Evolutionary conservation across 2,797 vertebrate genomes (phyloP), one percentile per base, ranked within the genome.

Genomic region (Artibeus lituratus): DNA sequence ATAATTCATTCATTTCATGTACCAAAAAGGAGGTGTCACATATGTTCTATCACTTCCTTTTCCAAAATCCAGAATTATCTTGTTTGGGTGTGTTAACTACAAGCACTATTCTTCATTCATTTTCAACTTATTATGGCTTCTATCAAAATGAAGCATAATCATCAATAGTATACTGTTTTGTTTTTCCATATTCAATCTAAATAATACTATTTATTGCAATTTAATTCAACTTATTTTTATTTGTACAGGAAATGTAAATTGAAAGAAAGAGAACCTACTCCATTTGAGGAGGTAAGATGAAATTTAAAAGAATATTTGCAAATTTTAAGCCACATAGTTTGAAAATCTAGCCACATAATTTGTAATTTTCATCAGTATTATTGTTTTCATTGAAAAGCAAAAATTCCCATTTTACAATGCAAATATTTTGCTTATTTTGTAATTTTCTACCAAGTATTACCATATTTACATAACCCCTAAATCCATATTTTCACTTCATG

Each of bases 251-350:
- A 88, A 97, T 92, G 76, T 84, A 96, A 95, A 78, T 26, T 44
- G 7, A 80, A 67, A 85, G 94, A 91, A 81, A 26, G 12, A 39
- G 86, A 94, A 89, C 47, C 22, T 89, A 49, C 39, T 87, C 8
- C 93, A 87, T 85, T 4, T 91, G 92, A 92, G 6, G 95, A 97
- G 97, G 97, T 98, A 95, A 97, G 95, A 94, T 67, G 35, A 89
- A 5, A 92, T 67, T 86, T 44, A 85, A 77, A 77, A 51, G 26
- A 77, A 32, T 76, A 90, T 84, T 87, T 94, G 19, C 5, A 96
- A 90, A 69, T 6, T 87, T 89, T 44, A 96, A 94, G 5, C 15
- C 6, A 57, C 7, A 7, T 47, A 42, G 1, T 44, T 47, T 91
- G 67, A 78, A 93, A 86, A 81, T 42, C n/a, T 76, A 95, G 44